Evolutionary conservation across 1,140 invertebrate genomes (phyloP), one percentile per base, ranked within the genome.

Genomic region (Radopholus similis): DNA sequence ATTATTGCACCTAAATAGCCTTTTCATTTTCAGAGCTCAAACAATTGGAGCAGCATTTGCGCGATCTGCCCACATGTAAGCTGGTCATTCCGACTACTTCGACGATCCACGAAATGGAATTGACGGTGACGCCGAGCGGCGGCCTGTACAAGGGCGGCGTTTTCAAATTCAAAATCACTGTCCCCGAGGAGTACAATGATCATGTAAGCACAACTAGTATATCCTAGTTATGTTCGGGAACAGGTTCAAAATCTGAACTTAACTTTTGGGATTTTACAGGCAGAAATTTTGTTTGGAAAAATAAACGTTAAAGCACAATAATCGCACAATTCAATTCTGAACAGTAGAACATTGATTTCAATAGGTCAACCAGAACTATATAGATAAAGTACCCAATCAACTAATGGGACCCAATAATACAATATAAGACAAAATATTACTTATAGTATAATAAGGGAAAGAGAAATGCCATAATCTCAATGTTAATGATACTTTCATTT

Each of bases 141-240:
- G 91, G 92, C 3, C 91, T 89, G 80, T 96, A 92, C 91, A 84
- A 86, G 73, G 89, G 89, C 56, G 93, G 93, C 49, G 87, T 86
- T 70, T 96, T 94, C 85, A 86, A 87, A 77, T 96, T 96, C 84
- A 87, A 88, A 80, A 87, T 96, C 73, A 86, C 87, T 82, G 90
- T 95, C 55, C 90, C 91, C 6, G 91, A 93, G 82, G 93, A 95
- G 62, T 96, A 96, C 86, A 96, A 96, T 85, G 93, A 94, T 88
- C 88, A 89, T 82, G 91, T 93, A 88, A 84, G 87, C 84, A 13
- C 47, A 42, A 66, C 49, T n/a, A n/a, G n/a, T n/a, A n/a, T n/a
- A n/a, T n/a, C n/a, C n/a, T n/a, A 1, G 51, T 34, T 32, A 51
- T 64, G 66, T 53, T 53, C 59, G 42, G 13, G 38, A 42, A 73